phyloP scores from a whole-genome alignment of 2,888 invertebrate species.

The Napeogenes inachia region DNA sequence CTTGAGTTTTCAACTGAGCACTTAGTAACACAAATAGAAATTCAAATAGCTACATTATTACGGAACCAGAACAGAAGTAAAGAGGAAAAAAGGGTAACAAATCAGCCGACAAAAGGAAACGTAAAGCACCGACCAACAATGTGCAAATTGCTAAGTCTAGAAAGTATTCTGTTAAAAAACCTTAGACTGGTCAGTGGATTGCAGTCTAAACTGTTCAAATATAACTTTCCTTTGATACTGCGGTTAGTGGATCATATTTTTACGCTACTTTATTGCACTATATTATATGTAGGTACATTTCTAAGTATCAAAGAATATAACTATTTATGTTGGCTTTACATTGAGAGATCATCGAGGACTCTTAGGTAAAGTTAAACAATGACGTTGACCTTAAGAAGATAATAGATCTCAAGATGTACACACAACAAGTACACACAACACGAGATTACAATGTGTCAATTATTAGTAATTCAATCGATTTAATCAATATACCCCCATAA shows the following conservation, averaged over 20 bases:
- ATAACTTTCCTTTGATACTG: slow-evolving; percentile 56
- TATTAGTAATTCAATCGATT: slow-evolving; percentile 29
- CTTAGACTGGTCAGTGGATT: slow-evolving; percentile 44
- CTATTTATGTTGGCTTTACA: no score
- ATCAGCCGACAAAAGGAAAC: slow-evolving; percentile 64
- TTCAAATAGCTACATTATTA: slow-evolving; percentile 27
- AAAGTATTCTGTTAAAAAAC: slow-evolving; percentile 51
- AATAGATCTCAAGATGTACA: no score
- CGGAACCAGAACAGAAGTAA: slow-evolving; percentile 35
- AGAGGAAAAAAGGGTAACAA: slow-evolving; percentile 54
- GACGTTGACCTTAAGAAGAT: not conserved
- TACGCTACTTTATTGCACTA: slow-evolving; percentile 22
- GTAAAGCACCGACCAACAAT: slow-evolving; percentile 58
- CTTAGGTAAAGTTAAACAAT: no score
- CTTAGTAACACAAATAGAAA: slow-evolving; percentile 28
- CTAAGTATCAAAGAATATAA: not conserved
- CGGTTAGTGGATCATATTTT: slow-evolving; percentile 50
- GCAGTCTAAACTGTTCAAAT: slow-evolving; percentile 68
- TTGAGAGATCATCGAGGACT: no score
- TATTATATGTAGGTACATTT: slow-evolving; percentile 6
- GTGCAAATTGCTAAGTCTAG: slow-evolving; percentile 54
- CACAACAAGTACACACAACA: slow-evolving; percentile 12
- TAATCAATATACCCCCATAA: slow-evolving; percentile 17
- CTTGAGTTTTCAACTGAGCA: slow-evolving; percentile 27
- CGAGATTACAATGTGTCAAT: slow-evolving; percentile 24